Evolutionary conservation across 2,113 vertebrate genomes (phyloP).

Genomic region (Mesitornis unicolor): DNA sequence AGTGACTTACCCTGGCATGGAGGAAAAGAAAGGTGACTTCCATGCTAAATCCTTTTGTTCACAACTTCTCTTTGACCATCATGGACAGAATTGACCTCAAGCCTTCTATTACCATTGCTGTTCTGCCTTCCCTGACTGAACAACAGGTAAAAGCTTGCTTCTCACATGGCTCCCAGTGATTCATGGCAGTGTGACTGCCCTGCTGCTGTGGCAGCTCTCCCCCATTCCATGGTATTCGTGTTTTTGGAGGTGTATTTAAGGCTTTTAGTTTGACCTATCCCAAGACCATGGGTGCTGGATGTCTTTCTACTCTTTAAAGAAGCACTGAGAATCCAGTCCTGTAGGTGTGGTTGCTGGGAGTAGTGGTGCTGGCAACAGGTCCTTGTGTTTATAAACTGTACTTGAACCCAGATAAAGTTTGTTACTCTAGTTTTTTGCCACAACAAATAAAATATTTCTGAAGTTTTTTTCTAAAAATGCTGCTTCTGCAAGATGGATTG

Average conservation of each 20-base stretch:
- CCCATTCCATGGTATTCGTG: not conserved
- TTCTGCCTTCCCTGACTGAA: not conserved
- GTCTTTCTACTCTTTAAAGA: not conserved
- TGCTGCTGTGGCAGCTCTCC: not conserved
- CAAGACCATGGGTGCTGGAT: not conserved
- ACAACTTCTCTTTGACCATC: not conserved
- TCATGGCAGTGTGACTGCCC: not conserved
- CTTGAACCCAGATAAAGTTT: slow-evolving; percentile 62
- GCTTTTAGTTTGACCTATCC: not conserved
- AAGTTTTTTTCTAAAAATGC: not conserved
- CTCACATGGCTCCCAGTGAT: not conserved
- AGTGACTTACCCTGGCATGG: not conserved
- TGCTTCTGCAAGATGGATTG: not conserved
- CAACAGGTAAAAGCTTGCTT: not conserved
- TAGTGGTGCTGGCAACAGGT: slow-evolving; percentile 43
- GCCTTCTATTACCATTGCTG: not conserved
- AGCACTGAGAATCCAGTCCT: slow-evolving; percentile 11
- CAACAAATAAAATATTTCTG: slow-evolving; percentile 73
- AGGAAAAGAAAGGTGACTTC: not conserved
- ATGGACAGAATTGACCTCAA: not conserved
- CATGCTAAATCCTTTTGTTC: not conserved
- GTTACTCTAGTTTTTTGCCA: slow-evolving; percentile 67
- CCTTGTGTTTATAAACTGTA: slow-evolving; percentile 39
- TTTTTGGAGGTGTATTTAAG: not conserved
- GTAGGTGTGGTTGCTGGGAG: not conserved